Conservation (phyloP, 2,113 vertebrate species). For the Odocoileus virginianus region DNA sequence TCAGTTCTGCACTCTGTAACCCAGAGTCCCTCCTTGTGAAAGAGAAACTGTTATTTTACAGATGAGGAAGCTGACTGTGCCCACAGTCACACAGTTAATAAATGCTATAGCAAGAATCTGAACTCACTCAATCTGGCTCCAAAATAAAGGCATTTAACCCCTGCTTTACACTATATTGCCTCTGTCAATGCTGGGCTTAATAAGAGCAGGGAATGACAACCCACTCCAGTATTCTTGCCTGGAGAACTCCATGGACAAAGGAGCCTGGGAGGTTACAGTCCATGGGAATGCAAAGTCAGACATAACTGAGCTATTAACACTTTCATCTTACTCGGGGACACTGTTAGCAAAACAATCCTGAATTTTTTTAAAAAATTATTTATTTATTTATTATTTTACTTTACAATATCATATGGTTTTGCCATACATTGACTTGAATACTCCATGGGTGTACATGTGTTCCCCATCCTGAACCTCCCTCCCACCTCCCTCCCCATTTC, state of each 20-base stretch:
- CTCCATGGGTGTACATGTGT: no score
- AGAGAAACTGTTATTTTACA: neutral
- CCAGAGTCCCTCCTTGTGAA: neutral
- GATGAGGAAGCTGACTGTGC: neutral
- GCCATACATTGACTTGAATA: no score
- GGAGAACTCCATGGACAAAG: neutral
- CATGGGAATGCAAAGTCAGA: neutral
- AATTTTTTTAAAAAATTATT: neutral
- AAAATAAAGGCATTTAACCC: neutral
- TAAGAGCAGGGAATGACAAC: neutral
- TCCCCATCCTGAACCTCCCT: no score
- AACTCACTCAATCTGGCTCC: neutral
- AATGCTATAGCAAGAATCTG: neutral
- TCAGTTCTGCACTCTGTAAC: neutral
- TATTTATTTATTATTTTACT: no score
- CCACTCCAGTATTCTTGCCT: neutral
- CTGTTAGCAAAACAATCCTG: neutral
- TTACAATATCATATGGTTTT: no score
- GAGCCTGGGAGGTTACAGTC: neutral
- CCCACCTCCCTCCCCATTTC: no score
- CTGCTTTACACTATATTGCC: neutral
- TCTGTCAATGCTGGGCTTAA: neutral
- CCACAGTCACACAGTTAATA: neutral
- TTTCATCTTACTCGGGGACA: neutral
- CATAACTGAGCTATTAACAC: neutral